Conservation (phyloP, 1,140 invertebrate genomes). For the Arion vulgaris region DNA sequence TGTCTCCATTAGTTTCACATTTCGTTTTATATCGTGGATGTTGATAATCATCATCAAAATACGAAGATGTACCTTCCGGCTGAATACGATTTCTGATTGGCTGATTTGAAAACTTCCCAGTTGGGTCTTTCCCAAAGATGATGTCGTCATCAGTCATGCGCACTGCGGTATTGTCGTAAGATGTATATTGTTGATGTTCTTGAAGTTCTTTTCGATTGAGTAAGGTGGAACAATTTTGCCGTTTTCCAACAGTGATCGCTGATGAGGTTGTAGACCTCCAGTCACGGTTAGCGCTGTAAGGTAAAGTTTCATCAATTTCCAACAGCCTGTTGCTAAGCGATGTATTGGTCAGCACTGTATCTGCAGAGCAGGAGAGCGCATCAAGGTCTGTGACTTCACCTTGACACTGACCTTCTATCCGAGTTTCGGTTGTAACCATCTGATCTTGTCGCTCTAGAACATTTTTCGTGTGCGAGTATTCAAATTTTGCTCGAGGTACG, state of each 20-base stretch:
- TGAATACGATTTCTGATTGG: background rate
- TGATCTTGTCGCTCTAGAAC: background rate
- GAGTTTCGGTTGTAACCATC: background rate
- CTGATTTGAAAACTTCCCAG: background rate
- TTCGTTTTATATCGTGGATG: background rate
- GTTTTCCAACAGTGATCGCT: background rate
- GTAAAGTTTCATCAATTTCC: background rate
- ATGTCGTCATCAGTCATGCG: background rate
- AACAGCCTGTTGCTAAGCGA: background rate
- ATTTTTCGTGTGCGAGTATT: background rate
- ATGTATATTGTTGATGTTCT: background rate
- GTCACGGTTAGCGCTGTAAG: background rate
- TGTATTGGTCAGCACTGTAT: background rate
- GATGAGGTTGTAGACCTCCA: background rate
- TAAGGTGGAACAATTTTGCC: background rate
- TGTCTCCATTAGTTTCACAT: too few relatives aligned
- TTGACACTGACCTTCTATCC: background rate
- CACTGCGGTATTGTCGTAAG: background rate
- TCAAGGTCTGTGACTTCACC: background rate
- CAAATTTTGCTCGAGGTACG: background rate
- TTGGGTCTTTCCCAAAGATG: background rate
- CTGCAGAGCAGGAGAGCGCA: background rate
- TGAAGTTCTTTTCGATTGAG: background rate
- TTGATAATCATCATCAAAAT: background rate
- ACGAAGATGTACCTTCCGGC: background rate